Base-by-base conservation (phyloP, 2,888 invertebrate genomes). In the Diabrotica balteata region DNA sequence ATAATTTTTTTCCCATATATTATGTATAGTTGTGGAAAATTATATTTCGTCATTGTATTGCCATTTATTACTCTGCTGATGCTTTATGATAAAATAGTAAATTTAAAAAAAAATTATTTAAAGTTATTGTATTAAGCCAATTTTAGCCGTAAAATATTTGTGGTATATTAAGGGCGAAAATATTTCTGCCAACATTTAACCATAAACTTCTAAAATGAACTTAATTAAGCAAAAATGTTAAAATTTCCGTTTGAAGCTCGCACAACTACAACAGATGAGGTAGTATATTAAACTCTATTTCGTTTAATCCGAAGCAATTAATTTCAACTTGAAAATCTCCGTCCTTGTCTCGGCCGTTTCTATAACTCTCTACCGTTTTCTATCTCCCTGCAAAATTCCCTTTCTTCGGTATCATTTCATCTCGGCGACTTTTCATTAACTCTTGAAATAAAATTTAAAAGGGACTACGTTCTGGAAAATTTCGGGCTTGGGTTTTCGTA, bases 241-340 rank as follows among this genome's bases (percentile, higher is more conserved):
- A 49, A 49, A 49, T n/a, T n/a, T 49, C 32, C 32, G 1, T 32
- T 32, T 32, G 32, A 32, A 32, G 5, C 32, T 32, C 32, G 32
- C 32, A 32, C 32, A 32, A 32, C 32, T 32, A 32, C 32, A 47
- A 47, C 47, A 59, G 51, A 17, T 50, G 50, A 59, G n/a, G 59
- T 50, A 59, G 59, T 43, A 59, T 59, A 59, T 59, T 59, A 59
- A 59, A 59, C 49, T 59, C 50, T 59, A 59, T 59, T 59, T 59
- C 59, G 42, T 59, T 59, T 59, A 59, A 50, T 59, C 59, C 50
- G 7, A 49, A 49, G 59, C 43, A 59, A 59, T 59, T 59, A 50
- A 59, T 43, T 59, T 42, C 42, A 49, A 42, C 44, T 57, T 45
- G 43, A 45, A 45, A 45, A 57, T 45, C n/a, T 45, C 45, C 17